A percentile compares a stretch with the other conserved stretches of the same genome.
These are phyloP conservation scores for Clamator glandarius DNA, from an alignment of 2,797 vertebrate species.

Conservation along the genomic window DNA sequence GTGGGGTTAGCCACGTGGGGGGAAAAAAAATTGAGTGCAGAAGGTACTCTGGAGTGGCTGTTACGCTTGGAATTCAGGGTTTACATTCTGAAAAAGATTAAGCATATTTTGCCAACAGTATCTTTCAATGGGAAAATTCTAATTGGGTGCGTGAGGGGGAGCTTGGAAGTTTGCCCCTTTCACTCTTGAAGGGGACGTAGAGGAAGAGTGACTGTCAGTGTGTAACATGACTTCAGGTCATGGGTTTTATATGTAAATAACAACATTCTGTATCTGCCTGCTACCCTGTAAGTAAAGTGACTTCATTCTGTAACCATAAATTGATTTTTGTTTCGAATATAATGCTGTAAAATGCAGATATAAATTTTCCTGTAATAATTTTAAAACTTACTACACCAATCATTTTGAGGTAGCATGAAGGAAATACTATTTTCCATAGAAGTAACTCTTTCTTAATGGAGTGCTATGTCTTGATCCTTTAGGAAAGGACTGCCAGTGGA, in stretches of 20 bases:
- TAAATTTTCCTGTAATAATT: background rate
- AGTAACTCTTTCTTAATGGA: background rate
- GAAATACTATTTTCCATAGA: background rate
- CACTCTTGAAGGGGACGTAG: background rate
- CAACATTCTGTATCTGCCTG: background rate
- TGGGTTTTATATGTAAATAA: background rate
- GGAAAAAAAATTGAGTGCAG: background rate
- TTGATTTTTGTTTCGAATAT: background rate
- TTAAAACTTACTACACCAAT: background rate
- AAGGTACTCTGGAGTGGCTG: background rate
- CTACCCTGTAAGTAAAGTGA: background rate
- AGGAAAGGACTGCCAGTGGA: constrained; percentile 87
- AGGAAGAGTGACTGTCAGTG: background rate
- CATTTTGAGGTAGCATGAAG: background rate
- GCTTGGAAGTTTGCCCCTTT: background rate
- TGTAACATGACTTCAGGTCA: background rate
- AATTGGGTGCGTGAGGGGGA: background rate
- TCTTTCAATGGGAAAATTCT: background rate
- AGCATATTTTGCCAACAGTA: background rate
- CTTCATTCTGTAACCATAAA: background rate
- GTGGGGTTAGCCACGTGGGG: background rate
- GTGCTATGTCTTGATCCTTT: background rate
- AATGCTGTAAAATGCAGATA: background rate
- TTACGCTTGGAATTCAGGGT: background rate
- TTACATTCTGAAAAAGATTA: background rate